Evolutionary conservation across 2,888 invertebrate species (phyloP), one percentile per base, ranked within the genome.

Genomic region (Apotomis betuletana): DNA sequence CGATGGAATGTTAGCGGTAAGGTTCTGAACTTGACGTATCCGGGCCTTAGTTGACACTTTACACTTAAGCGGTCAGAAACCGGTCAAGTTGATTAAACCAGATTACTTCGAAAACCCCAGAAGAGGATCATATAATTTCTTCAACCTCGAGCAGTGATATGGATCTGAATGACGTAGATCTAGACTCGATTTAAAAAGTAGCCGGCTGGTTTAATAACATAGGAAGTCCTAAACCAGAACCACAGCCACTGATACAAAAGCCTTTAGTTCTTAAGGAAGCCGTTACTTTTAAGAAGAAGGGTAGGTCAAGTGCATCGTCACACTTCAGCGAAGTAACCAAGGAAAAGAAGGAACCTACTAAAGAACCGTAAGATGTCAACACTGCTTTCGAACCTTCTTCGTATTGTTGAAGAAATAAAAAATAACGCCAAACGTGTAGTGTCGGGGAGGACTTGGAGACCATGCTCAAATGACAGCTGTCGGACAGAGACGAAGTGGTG

Each of bases 171-270:
- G 4, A 15, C 3, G n/a, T 65, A 46, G 79, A 82, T 54, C 77
- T 78, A 71, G 76, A 80, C n/a, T 85, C 86, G 0, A 84, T 86
- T 5, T 75, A 79, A 0, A 87, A 86, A 72, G 87, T 87, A 0
- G 83, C 78, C 0, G 76, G 75, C 5, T 87, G 87, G 87, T 67
- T 87, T 0, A 76, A 78, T 10, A 74, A 77, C 27, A 75, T 77
- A 9, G 71, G 75, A 4, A 71, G 77, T 3, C 54, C 67, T 0
- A 70, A 77, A 46, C 71, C 60, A 0, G 78, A 79, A 3, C 46
- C 27, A 0, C 46, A 5, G 38, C 36, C 27, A 27, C 27, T 27
- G 27, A 27, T 36, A 6, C 55, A 46, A 36, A 44, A 68, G 36
- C 60, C 44, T 5, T 46, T 61, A 4, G 9, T 13, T 38, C 78